Evolutionary conservation across 2,113 vertebrate species (phyloP).

Genomic region (Capra hircus): DNA sequence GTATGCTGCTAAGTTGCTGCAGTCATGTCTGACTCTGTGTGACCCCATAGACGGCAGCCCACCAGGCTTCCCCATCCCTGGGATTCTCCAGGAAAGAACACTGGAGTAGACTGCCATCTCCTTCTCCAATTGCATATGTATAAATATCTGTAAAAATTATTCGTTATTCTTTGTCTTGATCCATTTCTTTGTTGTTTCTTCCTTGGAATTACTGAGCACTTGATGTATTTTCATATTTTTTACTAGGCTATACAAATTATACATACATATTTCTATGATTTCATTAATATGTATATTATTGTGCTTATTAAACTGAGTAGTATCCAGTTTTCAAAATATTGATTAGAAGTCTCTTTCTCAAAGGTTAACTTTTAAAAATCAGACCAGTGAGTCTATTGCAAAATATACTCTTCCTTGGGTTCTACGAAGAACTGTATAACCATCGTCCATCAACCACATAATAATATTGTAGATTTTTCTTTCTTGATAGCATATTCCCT

Average conservation of each 20-base stretch:
- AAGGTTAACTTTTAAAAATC: not conserved
- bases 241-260: not conserved
- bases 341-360: not conserved
- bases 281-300: not conserved
- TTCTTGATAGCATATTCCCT: not conserved
- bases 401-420: not conserved
- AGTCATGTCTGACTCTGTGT: not conserved
- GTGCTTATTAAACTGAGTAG: not conserved
- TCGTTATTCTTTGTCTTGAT: not conserved
- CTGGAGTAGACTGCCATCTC: not conserved
- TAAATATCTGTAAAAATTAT: not conserved
- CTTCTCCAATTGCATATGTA: not conserved
- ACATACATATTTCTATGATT: not conserved
- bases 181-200: not conserved
- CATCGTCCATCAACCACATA: not conserved
- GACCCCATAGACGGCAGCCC: rapidly evolving
- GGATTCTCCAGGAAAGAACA: not conserved
- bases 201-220: not conserved
- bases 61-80: not conserved
- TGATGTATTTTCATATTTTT: not conserved
- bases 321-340: not conserved
- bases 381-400: not conserved
- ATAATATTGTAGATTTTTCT: not conserved
- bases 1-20: not conserved
- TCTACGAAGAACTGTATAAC: not conserved